phyloP scores from a whole-genome alignment of 1,140 invertebrate genomes.

The Panagrolaimus sp. region DNA sequence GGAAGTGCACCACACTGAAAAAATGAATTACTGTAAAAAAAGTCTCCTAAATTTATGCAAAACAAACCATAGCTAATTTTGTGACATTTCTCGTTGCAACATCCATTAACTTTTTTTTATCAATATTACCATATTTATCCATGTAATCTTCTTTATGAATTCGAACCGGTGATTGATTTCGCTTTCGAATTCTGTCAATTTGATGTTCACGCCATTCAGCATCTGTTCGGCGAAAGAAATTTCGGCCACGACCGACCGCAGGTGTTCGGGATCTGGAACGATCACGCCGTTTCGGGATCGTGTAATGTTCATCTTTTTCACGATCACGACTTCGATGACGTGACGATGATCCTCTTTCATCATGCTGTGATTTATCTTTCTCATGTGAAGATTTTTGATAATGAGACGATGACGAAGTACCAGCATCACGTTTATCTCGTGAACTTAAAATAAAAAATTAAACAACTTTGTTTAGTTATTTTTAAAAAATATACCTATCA shows the following conservation, averaged over 20 bases:
- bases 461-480: too few species aligned
- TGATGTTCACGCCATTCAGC: slow-evolving; percentile 18
- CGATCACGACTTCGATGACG: neutral
- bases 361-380: neutral
- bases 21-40: neutral
- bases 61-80: slow-evolving; percentile 8
- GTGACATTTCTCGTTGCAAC: slow-evolving; percentile 8
- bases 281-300: neutral
- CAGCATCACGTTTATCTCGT: too few species aligned
- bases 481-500: too few species aligned
- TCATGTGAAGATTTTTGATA: neutral
- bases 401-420: neutral
- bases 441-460: too few species aligned
- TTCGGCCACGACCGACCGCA: neutral
- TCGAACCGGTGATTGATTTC: neutral
- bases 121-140: slow-evolving; percentile 1
- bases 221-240: slow-evolving; percentile 13
- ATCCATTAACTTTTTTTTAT: slow-evolving; percentile 11
- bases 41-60: neutral
- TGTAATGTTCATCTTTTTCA: neutral
- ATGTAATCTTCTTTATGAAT: neutral
- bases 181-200: neutral
- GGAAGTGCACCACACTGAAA: neutral
- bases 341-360: neutral
- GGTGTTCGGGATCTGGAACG: neutral